Evolutionary conservation across 2,888 invertebrate genomes (phyloP).

Genomic region (Mechanitis messenoides): DNA sequence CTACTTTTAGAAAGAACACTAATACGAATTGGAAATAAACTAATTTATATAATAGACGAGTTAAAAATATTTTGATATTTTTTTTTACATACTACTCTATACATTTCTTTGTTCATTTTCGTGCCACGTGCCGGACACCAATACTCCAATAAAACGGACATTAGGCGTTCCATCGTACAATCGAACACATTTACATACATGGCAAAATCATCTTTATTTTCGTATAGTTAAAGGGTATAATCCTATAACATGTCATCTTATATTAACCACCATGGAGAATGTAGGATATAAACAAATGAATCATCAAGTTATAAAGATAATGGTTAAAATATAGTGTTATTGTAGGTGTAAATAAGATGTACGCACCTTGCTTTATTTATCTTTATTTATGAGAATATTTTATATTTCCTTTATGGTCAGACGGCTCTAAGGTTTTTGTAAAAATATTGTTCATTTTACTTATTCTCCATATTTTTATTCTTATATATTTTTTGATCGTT

Average conservation of each 20-base stretch:
- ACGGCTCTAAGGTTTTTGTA: no score
- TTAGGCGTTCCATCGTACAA: conserved; percentile 32
- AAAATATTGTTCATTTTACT: no score
- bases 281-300: conserved; percentile 21
- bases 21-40: no score
- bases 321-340: conserved; percentile 10
- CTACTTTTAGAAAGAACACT: no score
- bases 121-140: conserved; percentile 43
- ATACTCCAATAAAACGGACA: conserved; percentile 52
- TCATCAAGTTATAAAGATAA: conserved; percentile 20
- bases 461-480: conserved; percentile 1
- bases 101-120: conserved; percentile 23
- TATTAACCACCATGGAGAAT: conserved; percentile 8
- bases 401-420: no score
- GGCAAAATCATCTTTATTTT: conserved; percentile 10
- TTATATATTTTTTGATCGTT: conserved; percentile 1
- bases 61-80: no score
- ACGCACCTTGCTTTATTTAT: background rate
- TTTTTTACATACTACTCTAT: conserved; percentile 16
- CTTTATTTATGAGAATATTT: no score
- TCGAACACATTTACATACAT: conserved; percentile 6
- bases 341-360: background rate
- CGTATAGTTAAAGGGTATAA: conserved; percentile 7
- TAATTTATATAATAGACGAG: no score
- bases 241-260: background rate